Evolutionary conservation across 2,113 vertebrate genomes (phyloP), one percentile per base, ranked within the genome.

Genomic region (Coptodon rendalli): DNA sequence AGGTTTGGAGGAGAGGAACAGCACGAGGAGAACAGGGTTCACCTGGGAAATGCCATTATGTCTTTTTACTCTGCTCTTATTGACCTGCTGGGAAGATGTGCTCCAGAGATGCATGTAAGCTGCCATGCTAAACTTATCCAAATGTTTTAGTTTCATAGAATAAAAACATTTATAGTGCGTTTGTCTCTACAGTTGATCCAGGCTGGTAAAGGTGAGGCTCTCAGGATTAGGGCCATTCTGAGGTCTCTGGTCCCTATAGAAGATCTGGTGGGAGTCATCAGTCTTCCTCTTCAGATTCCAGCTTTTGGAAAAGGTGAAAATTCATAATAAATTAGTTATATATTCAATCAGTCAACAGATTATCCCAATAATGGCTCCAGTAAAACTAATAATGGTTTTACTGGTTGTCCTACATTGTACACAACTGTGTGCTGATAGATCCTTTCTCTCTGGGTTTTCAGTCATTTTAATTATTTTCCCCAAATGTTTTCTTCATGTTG

Each of bases 51-150:
- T 1, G 97, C 98, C 89, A 97, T 99, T 95, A 98, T 99, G 97
- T 98, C 98, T 16, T 99, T 99, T 95, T 99, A 99, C 16, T 96
- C 98, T 0, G 98, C 98, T 84, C 96, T 99, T 52, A 99, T 99
- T 31, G 98, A 99, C 92, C 93, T 99, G 85, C 94, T 99, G 89
- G 98, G 98, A 38, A 97, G 98, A 82, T 99, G 98, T 48, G 98
- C 98, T 6, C 98, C 98, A 1, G 98, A 99, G 94, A 98, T 98
- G 97, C 98, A 99, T 4, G 98, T 98, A 94, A 97, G 97, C 31
- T 43, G 14, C 3, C 11, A n/a, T 34, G 19, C 43, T 29, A 6
- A 9, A 59, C 5, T 52, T 53, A 11, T 53, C 6, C 36, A 53
- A 66, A 13, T 38, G 17, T 6, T 27, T 12, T 61, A 10, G 24